Base-by-base conservation (phyloP, 2,888 invertebrate genomes). In the Nezara viridula region DNA sequence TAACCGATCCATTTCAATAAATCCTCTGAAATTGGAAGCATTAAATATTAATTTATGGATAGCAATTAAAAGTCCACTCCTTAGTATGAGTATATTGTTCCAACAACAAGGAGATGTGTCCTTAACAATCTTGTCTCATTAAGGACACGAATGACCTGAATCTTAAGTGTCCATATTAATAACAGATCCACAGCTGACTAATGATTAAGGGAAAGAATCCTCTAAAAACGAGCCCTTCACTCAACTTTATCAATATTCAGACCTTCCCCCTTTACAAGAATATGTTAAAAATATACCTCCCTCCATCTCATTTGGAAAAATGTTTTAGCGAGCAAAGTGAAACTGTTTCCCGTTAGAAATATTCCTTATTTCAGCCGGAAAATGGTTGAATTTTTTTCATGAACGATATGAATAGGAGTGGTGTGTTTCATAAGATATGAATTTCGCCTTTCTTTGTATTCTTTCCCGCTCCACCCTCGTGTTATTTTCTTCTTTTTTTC, bases 371-470 rank as follows among this genome's bases (percentile, higher is more conserved):
- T 60, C 14, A 27, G 27, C 60, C 66, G 37, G 66, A 73, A 73
- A 37, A 73, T 21, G 32, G 32, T 37, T 37, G 37, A 73, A 37
- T 73, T 73, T 73, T 60, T 73, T 37, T 73, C 66, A 37, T 32
- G 32, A 37, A 37, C 32, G 32, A 37, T 66, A 66, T 66, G 66
- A 32, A 66, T 37, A 37, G 19, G 37, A 73, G 66, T 37, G 66
- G 66, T 37, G 32, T 73, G 32, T 73, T 73, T 73, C 66, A 73
- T 32, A 73, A 73, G 32, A 73, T 73, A 73, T 60, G 27, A 27
- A 27, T 27, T 60, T 60, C 60, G 27, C 60, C 60, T 60, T 32
- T 60, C 60, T 60, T 73, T 73, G 66, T 73, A 73, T 73, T 37
- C 37, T 73, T 73, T 73, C 37, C 19, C 21, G 19, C 37, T 73